Conservation (phyloP, 2,113 vertebrate genomes). For the Hypocryptadius cinnamomeus region DNA sequence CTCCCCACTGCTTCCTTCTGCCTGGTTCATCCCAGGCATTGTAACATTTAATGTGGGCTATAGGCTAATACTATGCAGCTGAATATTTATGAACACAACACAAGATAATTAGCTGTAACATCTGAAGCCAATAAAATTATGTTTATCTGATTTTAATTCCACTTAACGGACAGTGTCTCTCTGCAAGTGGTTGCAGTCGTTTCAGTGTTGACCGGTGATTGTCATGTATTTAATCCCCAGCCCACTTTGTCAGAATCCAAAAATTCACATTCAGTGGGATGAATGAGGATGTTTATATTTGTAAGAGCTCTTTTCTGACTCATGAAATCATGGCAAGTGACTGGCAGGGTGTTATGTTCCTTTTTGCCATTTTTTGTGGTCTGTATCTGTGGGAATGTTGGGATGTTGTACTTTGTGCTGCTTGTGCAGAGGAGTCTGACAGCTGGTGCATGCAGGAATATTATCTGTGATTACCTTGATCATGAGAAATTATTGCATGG, state of each 20-base stretch:
- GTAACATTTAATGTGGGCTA: background rate
- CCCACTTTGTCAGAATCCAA: background rate
- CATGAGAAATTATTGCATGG: background rate
- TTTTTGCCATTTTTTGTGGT: background rate
- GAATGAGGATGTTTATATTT: background rate
- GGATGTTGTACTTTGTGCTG: background rate
- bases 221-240: background rate
- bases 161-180: background rate
- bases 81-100: background rate
- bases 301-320: background rate
- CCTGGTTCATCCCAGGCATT: background rate
- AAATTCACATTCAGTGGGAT: background rate
- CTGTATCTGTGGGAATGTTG: fast-evolving
- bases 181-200: background rate
- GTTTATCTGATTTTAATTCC: background rate
- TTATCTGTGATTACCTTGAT: background rate
- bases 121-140: background rate
- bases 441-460: background rate
- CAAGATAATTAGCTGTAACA: background rate
- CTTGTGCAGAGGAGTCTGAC: background rate
- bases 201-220: background rate
- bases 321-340: background rate
- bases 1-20: background rate
- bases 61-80: background rate
- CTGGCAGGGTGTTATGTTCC: background rate